Conservation (phyloP, 1,140 invertebrate genomes). For the Steinernema khuongi region DNA sequence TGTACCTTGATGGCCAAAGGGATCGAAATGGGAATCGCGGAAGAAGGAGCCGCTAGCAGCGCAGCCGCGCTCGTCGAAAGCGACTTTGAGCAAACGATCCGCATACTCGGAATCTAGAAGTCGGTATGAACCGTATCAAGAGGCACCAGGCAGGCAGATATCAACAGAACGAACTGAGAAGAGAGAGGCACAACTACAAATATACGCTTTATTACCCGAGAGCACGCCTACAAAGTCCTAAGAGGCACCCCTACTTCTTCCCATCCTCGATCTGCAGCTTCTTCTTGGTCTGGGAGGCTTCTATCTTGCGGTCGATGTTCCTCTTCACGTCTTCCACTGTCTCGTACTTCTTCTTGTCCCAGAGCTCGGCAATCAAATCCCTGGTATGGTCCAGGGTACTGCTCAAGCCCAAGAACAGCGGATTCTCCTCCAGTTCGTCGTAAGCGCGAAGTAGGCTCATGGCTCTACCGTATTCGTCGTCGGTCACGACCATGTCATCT, state of each 20-base stretch:
- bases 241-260: background rate
- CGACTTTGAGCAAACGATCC: too few species aligned
- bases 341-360: background rate
- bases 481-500: constrained; percentile 49
- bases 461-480: constrained; percentile 55
- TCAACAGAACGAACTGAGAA: too few species aligned
- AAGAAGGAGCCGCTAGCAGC: too few species aligned
- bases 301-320: background rate
- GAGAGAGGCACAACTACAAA: too few species aligned
- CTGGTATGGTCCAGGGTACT: constrained; percentile 21
- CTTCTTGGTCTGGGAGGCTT: background rate
- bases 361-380: background rate
- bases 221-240: background rate
- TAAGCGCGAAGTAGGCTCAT: constrained; percentile 35
- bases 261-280: background rate
- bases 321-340: background rate
- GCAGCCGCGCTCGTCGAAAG: too few species aligned
- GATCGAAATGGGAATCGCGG: too few species aligned
- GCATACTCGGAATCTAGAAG: too few species aligned
- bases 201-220: too few species aligned
- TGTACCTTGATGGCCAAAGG: too few species aligned
- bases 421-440: constrained; percentile 40
- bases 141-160: too few species aligned
- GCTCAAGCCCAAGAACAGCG: constrained; percentile 24
- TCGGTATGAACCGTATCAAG: too few species aligned